A percentile compares a stretch with the other conserved stretches of the same genome.
Evolutionary conservation across 1,140 invertebrate species (phyloP).

Genomic region (Pygmarrhopalites habei): DNA sequence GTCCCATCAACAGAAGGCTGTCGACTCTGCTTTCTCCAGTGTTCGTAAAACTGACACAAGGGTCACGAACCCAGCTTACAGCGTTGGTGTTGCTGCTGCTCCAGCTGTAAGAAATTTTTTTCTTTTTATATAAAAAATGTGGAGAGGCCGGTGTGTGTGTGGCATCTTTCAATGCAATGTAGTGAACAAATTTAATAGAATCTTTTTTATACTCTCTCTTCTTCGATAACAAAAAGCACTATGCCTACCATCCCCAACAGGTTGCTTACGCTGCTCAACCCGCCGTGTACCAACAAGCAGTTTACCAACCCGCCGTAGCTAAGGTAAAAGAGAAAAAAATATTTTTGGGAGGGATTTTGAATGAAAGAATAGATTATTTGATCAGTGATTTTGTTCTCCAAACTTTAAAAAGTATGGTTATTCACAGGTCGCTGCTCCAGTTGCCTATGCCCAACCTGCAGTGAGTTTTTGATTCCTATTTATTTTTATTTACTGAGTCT

Average conservation of each 20-base stretch:
- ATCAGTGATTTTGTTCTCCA: not conserved
- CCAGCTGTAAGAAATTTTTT: conserved; percentile 6
- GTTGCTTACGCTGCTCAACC: conserved; percentile 8
- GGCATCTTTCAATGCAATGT: not conserved
- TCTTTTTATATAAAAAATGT: no score
- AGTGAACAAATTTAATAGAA: no score
- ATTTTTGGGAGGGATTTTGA: not conserved
- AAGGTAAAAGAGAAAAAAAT: not conserved
- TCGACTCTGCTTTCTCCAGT: conserved; percentile 61
- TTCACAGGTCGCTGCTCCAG: conserved; percentile 5
- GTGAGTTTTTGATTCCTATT: no score
- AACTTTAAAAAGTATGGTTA: not conserved
- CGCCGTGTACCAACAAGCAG: not conserved
- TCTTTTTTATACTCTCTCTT: not conserved
- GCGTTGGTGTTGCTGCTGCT: conserved; percentile 30
- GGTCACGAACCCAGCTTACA: conserved; percentile 56
- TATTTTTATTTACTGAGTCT: no score
- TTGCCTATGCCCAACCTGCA: conserved; percentile 2
- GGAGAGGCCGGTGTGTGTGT: not conserved
- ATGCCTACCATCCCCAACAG: not conserved
- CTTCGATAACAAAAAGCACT: not conserved
- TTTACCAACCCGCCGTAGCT: not conserved
- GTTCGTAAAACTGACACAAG: conserved; percentile 56
- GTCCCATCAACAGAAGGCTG: conserved; percentile 39
- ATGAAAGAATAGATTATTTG: not conserved